Evolutionary conservation across 2,888 invertebrate genomes (phyloP).

Genomic region (Clostera curtula): DNA sequence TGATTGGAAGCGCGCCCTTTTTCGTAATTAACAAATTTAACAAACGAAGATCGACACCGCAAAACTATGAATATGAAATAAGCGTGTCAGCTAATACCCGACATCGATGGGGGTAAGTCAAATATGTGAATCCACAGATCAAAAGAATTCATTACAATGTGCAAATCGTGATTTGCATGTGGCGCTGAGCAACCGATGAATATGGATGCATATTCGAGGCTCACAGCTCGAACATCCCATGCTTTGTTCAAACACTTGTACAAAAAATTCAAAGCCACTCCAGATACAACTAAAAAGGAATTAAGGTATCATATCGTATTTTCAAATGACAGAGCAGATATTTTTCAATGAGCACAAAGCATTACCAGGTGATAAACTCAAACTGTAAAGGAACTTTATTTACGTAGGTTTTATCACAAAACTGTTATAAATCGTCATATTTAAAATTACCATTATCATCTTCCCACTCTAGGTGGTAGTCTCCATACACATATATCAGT

Average conservation of each 20-base stretch:
- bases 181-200: conserved; percentile 65
- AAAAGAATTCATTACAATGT: conserved; percentile 76
- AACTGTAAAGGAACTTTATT: too few species aligned
- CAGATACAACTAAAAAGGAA: conserved; percentile 1
- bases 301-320: too few species aligned
- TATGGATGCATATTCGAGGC: conserved; percentile 66
- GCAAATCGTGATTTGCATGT: conserved; percentile 74
- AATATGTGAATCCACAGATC: conserved; percentile 74
- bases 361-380: too few species aligned
- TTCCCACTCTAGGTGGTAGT: too few species aligned
- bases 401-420: too few species aligned
- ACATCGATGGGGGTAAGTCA: conserved; percentile 72
- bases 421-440: too few species aligned
- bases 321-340: too few species aligned
- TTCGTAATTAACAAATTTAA: conserved; percentile 33
- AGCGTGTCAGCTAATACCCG: conserved; percentile 59
- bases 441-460: too few species aligned
- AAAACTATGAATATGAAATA: conserved; percentile 71
- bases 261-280: conserved; percentile 13
- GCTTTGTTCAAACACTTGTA: conserved; percentile 42
- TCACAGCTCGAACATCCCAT: conserved; percentile 58
- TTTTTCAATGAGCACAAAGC: too few species aligned
- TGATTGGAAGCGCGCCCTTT: too few species aligned
- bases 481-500: too few species aligned
- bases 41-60: conserved; percentile 40